Base-by-base conservation (phyloP, 2,797 vertebrate species). In the Onychomys leucogaster region DNA sequence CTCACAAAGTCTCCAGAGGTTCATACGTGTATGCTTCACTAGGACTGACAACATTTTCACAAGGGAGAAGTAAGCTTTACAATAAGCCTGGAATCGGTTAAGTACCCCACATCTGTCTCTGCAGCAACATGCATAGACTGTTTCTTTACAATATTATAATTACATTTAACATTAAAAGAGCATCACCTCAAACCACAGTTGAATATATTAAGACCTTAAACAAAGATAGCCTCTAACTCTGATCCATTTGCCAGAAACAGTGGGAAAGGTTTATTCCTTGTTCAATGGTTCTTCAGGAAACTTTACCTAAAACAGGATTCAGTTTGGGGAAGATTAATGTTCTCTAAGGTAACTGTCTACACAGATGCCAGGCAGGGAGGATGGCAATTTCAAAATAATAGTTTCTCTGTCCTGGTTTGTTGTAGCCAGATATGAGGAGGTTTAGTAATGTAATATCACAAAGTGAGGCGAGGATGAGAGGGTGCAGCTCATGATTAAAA, bases 21-120 rank as follows among this genome's bases (percentile, higher is more conserved):
- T 76, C 95, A 25, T 90, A 27, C 49, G 80, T 34, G 80, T 89
- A 93, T 11, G 23, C 91, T 97, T 96, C 94, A 94, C 69, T 89
- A 69, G 91, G 93, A 76, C 94, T 73, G n/a, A 97, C 71, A 95
- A 89, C 90, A 95, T 81, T 97, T 96, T 93, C 90, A 97, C 94
- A 75, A 92, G 78, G 82, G 77, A 97, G 37, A 63, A 95, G 92
- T 80, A 83, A 97, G 46, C 37, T 76, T 92, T 87, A 83, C 27
- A 90, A 82, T 80, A 96, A 96, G 55, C 61, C 25, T 55, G 86
- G 86, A 95, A 92, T 89, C 34, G 75, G 86, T 91, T 97, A 95
- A 96, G 76, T 5, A 96, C 63, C 77, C 23, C 85, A 93, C 97
- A 87, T 94, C 37, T 92, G 63, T 95, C 96, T 96, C 92, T 83